Conservation (phyloP, 1,140 invertebrate genomes). For the Bombus confusus region DNA sequence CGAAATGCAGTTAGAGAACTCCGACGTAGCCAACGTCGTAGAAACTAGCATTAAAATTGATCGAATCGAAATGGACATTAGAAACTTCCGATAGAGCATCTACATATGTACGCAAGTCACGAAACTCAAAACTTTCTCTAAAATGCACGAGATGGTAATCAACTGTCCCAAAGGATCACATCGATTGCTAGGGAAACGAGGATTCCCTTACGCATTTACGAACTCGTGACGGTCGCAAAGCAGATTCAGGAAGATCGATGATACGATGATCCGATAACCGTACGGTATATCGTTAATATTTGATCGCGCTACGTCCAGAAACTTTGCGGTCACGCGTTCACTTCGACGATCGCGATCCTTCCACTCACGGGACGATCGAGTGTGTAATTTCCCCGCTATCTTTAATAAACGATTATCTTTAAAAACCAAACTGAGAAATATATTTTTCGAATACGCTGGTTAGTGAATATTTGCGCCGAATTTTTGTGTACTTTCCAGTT, state of each 20-base stretch:
- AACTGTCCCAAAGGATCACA: conserved; percentile 59
- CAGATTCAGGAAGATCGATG: conserved; percentile 57
- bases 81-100: not conserved
- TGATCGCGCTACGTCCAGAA: conserved; percentile 56
- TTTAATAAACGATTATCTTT: not conserved
- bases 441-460: too few relatives aligned
- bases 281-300: conserved; percentile 64
- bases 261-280: conserved; percentile 48
- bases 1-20: not conserved
- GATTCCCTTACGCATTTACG: conserved; percentile 32
- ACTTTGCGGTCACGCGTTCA: conserved; percentile 54
- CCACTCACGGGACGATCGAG: not conserved
- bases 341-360: not conserved
- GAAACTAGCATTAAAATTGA: conserved; percentile 35
- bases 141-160: conserved; percentile 56
- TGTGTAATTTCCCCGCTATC: not conserved
- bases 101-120: conserved; percentile 12
- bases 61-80: conserved; percentile 31
- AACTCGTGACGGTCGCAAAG: conserved; percentile 49
- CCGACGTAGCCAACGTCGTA: not conserved
- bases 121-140: conserved; percentile 54
- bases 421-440: not conserved
- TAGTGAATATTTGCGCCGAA: too few relatives aligned
- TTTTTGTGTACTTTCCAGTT: too few relatives aligned
- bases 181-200: conserved; percentile 50